A percentile compares a stretch with the other conserved stretches of the same genome.
Evolutionary conservation across 35 echinoderm and acorn worm genomes (phyloP).

Genomic region (Lytechinus variegatus): DNA sequence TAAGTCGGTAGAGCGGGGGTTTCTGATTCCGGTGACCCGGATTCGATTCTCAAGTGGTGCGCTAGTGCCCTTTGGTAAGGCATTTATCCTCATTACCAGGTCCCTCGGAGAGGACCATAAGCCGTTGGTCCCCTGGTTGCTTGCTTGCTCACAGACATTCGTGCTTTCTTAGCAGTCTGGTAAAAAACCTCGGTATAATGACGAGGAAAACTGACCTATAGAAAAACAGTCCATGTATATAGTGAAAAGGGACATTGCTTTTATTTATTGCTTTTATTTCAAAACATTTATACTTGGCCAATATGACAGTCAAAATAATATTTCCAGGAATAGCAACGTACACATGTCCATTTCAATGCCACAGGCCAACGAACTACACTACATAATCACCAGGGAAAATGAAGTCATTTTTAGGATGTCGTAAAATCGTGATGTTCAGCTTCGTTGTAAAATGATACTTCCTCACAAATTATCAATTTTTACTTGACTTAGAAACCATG

Average conservation of each 20-base stretch:
- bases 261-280: background rate
- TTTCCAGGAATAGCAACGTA: background rate
- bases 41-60: no score
- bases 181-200: no score
- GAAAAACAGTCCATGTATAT: background rate
- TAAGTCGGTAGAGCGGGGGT: no score
- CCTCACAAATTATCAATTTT: background rate
- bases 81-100: no score
- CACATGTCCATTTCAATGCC: background rate
- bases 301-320: background rate
- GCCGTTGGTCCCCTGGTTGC: no score
- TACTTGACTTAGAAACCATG: background rate
- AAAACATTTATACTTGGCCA: background rate
- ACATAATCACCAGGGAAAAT: background rate
- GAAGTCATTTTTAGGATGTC: slow-evolving; percentile 10
- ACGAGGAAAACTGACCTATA: background rate
- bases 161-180: no score
- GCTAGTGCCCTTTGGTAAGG: no score
- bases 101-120: no score
- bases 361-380: background rate
- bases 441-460: background rate
- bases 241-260: background rate
- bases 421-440: background rate
- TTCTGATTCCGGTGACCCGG: no score
- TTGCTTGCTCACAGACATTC: no score